Evolutionary conservation across 2,888 invertebrate species (phyloP).

Genomic region (Sesia apiformis): DNA sequence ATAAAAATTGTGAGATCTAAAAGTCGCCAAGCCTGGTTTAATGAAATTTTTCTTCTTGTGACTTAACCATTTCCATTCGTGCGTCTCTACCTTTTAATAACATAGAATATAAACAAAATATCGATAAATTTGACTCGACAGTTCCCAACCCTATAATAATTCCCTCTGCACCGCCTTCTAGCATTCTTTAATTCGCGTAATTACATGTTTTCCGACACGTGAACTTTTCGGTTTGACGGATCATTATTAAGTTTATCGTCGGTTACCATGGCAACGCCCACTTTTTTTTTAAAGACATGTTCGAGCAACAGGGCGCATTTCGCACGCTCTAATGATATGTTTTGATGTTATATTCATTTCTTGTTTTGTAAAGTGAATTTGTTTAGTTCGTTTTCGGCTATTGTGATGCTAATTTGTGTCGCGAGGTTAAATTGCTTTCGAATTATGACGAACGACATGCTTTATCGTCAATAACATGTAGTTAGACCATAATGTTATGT

Average conservation of each 20-base stretch:
- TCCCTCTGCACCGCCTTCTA: not conserved
- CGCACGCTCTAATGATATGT: constrained; percentile 43
- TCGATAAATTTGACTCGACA: not conserved
- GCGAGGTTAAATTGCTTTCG: not conserved
- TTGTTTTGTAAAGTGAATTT: not conserved
- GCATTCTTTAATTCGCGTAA: constrained; percentile 41
- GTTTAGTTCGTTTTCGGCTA: not conserved
- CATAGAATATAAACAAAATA: not conserved
- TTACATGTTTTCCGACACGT: constrained; percentile 60
- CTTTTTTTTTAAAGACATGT: constrained; percentile 20
- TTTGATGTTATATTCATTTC: constrained; percentile 24
- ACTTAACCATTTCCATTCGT: too few relatives aligned
- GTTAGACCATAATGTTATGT: too few relatives aligned
- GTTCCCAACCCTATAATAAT: not conserved
- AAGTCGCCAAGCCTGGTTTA: too few relatives aligned
- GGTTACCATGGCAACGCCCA: constrained; percentile 58
- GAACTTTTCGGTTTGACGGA: constrained; percentile 46
- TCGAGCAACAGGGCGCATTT: constrained; percentile 22
- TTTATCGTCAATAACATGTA: too few relatives aligned
- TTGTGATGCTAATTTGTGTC: constrained; percentile 11
- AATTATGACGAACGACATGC: not conserved
- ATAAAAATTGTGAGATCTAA: too few relatives aligned
- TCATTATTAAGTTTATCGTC: constrained; percentile 59
- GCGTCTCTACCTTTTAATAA: too few relatives aligned
- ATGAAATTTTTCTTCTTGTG: too few relatives aligned